A percentile compares a stretch with the other conserved stretches of the same genome.
phyloP scores from a whole-genome alignment of 2,888 invertebrate species.

The Deroplatys truncata region DNA sequence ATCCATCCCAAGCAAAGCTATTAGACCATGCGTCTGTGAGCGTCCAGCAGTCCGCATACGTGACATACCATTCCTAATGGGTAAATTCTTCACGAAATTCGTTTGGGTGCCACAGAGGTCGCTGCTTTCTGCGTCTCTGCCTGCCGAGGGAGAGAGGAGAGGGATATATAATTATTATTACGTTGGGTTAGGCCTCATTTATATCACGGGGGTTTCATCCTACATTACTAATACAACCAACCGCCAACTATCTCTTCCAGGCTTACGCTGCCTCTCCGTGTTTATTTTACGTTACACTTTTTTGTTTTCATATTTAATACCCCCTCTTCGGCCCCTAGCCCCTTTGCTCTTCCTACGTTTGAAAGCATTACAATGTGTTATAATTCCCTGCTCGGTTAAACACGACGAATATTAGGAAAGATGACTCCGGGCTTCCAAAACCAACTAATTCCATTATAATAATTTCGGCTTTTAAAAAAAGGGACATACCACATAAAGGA shows the following conservation, averaged over 20 bases:
- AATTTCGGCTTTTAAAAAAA: neutral
- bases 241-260: neutral
- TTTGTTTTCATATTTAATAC: neutral
- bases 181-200: slow-evolving; percentile 13
- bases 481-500: neutral
- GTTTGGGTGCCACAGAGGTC: neutral
- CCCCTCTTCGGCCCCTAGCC: neutral
- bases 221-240: neutral
- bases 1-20: neutral
- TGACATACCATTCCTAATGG: slow-evolving; percentile 28
- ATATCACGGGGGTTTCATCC: neutral
- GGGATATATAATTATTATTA: slow-evolving; percentile 6
- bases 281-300: neutral
- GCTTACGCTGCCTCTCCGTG: neutral
- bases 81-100: slow-evolving; percentile 28
- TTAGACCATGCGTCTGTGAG: neutral
- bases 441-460: neutral
- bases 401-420: neutral
- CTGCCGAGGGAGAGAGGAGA: neutral
- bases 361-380: neutral
- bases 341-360: neutral
- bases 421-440: neutral
- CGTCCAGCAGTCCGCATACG: slow-evolving; percentile 15
- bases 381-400: neutral
- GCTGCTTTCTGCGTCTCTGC: neutral